These are phyloP conservation scores for Lophotis ruficrista DNA, from an alignment of 2,113 vertebrate genomes.

Conservation along the genomic window DNA sequence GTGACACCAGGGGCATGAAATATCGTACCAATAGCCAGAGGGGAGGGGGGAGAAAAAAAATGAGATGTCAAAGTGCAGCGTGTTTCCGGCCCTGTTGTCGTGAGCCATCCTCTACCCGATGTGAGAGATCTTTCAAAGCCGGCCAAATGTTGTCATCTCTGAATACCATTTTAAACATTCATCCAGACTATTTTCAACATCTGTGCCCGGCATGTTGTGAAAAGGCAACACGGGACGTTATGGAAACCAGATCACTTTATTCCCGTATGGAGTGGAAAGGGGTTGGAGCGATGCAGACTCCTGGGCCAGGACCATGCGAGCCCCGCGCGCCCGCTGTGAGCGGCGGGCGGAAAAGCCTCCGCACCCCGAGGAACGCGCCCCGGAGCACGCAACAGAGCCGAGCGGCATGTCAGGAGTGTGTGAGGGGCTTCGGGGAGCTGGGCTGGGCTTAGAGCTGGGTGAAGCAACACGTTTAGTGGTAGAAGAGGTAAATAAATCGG, in stretches of 20 bases:
- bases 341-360: neutral
- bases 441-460: neutral
- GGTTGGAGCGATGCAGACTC: neutral
- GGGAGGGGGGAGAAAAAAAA: neutral
- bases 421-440: neutral
- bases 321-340: neutral
- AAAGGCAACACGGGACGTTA: conserved; percentile 41
- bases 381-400: neutral
- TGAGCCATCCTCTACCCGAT: conserved; percentile 5
- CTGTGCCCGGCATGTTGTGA: conserved; percentile 48
- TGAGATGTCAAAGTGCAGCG: conserved; percentile 28
- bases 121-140: conserved; percentile 56
- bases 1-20: conserved; percentile 39
- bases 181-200: conserved; percentile 62
- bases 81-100: conserved; percentile 27
- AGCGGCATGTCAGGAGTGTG: neutral
- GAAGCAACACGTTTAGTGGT: neutral
- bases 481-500: neutral
- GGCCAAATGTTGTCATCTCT: conserved; percentile 58
- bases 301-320: neutral
- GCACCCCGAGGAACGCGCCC: neutral
- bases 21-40: neutral
- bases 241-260: conserved; percentile 59
- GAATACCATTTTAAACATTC: conserved; percentile 64
- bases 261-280: conserved; percentile 13